Base-by-base conservation (phyloP, 2,888 invertebrate species). In the Andrena camellia region DNA sequence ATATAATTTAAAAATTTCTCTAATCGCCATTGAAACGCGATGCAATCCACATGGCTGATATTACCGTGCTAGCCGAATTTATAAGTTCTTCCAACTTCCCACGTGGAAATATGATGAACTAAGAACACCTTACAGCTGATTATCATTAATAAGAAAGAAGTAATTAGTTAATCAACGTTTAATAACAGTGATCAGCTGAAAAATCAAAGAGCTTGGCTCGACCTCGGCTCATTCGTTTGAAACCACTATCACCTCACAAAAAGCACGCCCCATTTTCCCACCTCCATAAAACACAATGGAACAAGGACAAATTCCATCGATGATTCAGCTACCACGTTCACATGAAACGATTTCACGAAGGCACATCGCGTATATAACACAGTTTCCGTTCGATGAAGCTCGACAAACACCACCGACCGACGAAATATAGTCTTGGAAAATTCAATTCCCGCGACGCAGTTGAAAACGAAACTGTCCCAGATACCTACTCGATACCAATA, bases 401-500 rank as follows among this genome's bases (percentile, higher is more conserved):
- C 31, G n/a, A 3, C 7, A 29, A 31, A 33, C 62, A 17, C 17
- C 31, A 23, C 1, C 2, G 0, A 23, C 3, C 31, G 31, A 29
- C 54, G 67, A 42, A 13, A 17, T 5, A 13, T 5, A 13, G 17
- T 52, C 33, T 64, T 26, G n/a, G 79, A 63, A 64, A 79, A 76
- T 76, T 64, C 57, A 64, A 76, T 76, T 76, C 69, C 67, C 70
- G 59, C 13, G 35, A 17, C 17, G 42, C 26, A 26, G 35, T 67
- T 29, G 50, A 73, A 66, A 73, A 48, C 29, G 64, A 69, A 71
- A 71, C 59, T 29, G 29, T 20, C 10, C 23, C 13, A 23, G 48
- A 31, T 31, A 33, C 42, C 17, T 1, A 1, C 10, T 17, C 50
- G 20, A 23, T 31, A 6, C 57, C 20, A 17, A 13, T 26, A n/a